Evolutionary conservation across 23 tunicate species (phyloP), one percentile per base, ranked within the genome.

Genomic region (Aplidium turbinatum): DNA sequence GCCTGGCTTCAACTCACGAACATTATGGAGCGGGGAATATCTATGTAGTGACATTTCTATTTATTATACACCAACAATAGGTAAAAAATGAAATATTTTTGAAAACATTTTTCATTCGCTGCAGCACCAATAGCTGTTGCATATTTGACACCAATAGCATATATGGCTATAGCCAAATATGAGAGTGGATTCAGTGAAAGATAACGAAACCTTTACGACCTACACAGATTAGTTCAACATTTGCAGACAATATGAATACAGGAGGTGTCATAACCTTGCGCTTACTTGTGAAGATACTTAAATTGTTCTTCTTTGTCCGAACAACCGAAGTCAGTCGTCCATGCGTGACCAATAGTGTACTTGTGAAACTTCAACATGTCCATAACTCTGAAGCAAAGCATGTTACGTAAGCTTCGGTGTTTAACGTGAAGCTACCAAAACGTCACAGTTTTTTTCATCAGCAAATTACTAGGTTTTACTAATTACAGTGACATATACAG

Each of bases 321-420:
- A 47, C 90, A 77, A 36, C 99, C 99, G 58, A 57, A 94, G 47
- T 94, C 99, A 9, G 96, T 81, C 29, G 81, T 78, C 99, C 99
- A 94, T 3, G 99, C 99, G 66, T 94, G 99, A 9, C 99, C 99
- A 39, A 95, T 95, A 18, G 99, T 95, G 84, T 80, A 95, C 32
- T 85, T 79, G 58, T 95, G 99, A 65, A 95, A 95, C 56, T 90
- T 88, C 40, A 95, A 77, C 93, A 85, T 83, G 36, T 95, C 99
- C 99, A 95, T 95, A n/a, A 95, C 99, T 22, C 99, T 90, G 78
- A 6, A 57, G 47, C 58, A 32, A 52, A 9, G 13, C 11, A 42
- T 16, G 11, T 42, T 16, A 42, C 50, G 16, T 9, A 20, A 13
- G 25, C 23, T 11, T 6, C 62, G 21, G 23, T 6, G 62, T 55